These are phyloP conservation scores for Drosophila mettleri DNA, from an alignment of 2,888 invertebrate species.

Conservation along the genomic window DNA sequence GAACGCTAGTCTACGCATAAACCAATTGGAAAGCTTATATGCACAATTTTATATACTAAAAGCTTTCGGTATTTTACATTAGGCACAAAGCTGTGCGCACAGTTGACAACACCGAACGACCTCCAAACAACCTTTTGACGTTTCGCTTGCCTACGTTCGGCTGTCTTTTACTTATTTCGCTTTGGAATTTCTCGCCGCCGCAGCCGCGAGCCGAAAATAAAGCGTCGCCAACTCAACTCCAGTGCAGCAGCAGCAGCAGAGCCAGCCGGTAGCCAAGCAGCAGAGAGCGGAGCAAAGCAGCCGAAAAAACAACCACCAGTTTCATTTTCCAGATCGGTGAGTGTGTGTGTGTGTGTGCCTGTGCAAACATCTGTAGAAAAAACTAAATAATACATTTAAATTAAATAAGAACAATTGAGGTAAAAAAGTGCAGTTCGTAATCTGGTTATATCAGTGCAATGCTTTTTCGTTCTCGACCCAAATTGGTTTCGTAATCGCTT, in stretches of 20 bases:
- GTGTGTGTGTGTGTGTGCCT: constrained; percentile 67
- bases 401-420: constrained; percentile 16
- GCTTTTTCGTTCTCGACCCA: constrained; percentile 14
- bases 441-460: constrained; percentile 50
- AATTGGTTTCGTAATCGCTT: constrained; percentile 59
- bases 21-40: not conserved
- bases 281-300: constrained; percentile 48
- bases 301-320: constrained; percentile 47
- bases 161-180: constrained; percentile 64
- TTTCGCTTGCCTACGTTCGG: constrained; percentile 62
- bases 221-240: constrained; percentile 81
- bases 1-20: not conserved
- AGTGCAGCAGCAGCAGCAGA: constrained; percentile 83
- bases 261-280: constrained; percentile 72
- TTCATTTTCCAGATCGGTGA: constrained; percentile 70
- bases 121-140: constrained; percentile 84
- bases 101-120: constrained; percentile 67
- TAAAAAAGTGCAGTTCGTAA: constrained; percentile 23
- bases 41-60: constrained; percentile 47
- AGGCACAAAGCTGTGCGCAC: constrained; percentile 43
- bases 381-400: constrained; percentile 24
- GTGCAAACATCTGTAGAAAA: constrained; percentile 22
- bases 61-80: constrained; percentile 49
- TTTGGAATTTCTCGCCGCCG: constrained; percentile 72
- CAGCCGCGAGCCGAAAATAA: constrained; percentile 69